These are phyloP conservation scores for Acronicta alni DNA, from an alignment of 2,888 invertebrate species.

Conservation along the genomic window DNA sequence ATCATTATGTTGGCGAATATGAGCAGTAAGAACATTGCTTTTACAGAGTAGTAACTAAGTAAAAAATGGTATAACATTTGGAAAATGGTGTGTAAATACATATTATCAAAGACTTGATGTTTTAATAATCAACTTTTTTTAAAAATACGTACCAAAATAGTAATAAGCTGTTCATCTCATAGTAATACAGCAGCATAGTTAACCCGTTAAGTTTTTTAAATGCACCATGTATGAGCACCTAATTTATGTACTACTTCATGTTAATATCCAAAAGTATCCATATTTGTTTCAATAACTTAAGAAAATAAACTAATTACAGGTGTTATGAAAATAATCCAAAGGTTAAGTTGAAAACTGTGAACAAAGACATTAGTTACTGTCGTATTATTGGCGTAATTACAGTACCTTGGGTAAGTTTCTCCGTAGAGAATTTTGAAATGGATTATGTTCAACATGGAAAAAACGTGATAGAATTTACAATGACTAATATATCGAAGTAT, in stretches of 20 bases:
- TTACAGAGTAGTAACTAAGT: neutral
- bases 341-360: slow-evolving; percentile 73
- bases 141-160: too few relatives aligned
- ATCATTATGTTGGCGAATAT: slow-evolving; percentile 72
- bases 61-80: neutral
- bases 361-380: slow-evolving; percentile 80
- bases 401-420: slow-evolving; percentile 79
- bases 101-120: too few relatives aligned
- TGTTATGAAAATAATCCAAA: slow-evolving; percentile 77
- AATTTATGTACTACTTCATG: neutral
- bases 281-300: neutral
- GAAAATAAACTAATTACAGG: slow-evolving; percentile 61
- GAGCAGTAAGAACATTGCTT: slow-evolving; percentile 67
- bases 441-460: slow-evolving; percentile 61
- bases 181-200: too few relatives aligned
- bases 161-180: too few relatives aligned
- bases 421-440: slow-evolving; percentile 79
- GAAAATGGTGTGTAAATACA: neutral
- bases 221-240: too few relatives aligned
- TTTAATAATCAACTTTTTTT: too few relatives aligned
- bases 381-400: slow-evolving; percentile 81
- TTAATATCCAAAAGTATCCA: neutral
- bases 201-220: too few relatives aligned
- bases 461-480: slow-evolving; percentile 74
- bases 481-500: slow-evolving; percentile 82